These are phyloP conservation scores for Chaetogeoica ovagalla DNA, from an alignment of 2,888 invertebrate genomes.

Conservation along the genomic window DNA sequence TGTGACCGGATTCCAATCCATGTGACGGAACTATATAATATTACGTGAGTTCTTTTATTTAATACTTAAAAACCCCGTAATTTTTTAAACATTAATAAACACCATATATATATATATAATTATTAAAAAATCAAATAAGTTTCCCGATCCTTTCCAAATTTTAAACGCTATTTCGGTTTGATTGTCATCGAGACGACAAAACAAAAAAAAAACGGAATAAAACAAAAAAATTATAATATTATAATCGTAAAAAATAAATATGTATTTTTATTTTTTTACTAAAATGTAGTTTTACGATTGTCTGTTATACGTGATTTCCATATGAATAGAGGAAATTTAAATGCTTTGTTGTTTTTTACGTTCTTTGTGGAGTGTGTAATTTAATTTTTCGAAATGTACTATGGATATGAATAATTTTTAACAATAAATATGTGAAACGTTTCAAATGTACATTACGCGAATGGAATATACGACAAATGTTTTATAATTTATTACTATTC, in stretches of 20 bases:
- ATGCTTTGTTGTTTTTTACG: not conserved
- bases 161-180: not conserved
- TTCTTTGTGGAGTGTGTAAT: slow-evolving; percentile 23
- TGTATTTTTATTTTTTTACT: not conserved
- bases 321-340: slow-evolving; percentile 4
- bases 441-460: not conserved
- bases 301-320: slow-evolving; percentile 19
- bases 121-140: no score
- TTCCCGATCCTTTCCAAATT: no score
- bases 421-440: not conserved
- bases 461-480: no score
- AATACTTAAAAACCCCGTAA: not conserved
- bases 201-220: not conserved
- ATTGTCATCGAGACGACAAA: not conserved
- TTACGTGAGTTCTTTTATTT: not conserved
- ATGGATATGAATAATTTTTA: not conserved
- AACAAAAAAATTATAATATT: not conserved
- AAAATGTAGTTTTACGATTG: slow-evolving; percentile 8
- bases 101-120: not conserved
- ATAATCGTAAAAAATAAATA: not conserved
- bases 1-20: slow-evolving; percentile 4
- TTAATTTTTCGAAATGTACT: not conserved
- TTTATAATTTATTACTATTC: no score
- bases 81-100: no score
- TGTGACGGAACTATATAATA: not conserved